phyloP scores from a whole-genome alignment of 53 echinoderm and acorn worm genomes.

The Stichopus horrens region DNA sequence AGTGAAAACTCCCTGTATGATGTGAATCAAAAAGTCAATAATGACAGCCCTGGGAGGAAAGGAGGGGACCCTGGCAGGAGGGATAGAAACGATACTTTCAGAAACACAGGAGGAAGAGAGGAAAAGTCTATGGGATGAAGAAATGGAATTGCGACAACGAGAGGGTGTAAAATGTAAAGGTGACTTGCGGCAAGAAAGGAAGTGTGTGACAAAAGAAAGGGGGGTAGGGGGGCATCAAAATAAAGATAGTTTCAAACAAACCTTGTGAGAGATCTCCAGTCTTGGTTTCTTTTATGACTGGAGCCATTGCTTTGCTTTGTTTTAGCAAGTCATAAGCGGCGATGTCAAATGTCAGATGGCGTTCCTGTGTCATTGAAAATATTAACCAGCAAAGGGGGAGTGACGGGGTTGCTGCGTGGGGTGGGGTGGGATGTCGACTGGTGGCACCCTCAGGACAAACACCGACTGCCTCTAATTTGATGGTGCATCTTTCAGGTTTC shows the following conservation, averaged over 20 bases:
- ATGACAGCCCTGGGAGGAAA: no score
- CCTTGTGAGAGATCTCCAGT: slow-evolving; percentile 27
- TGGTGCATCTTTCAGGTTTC: slow-evolving; percentile 26
- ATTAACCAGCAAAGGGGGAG: background rate
- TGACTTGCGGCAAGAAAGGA: no score
- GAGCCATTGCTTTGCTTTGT: slow-evolving; percentile 37
- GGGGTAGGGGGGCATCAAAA: background rate
- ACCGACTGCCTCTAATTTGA: background rate
- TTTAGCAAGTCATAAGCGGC: slow-evolving; percentile 26
- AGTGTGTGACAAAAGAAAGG: no score
- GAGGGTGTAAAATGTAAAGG: no score
- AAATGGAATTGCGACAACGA: no score
- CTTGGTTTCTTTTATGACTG: slow-evolving; percentile 41
- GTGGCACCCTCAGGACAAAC: slow-evolving; percentile 29
- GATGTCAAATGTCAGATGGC: slow-evolving; percentile 42
- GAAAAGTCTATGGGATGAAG: no score
- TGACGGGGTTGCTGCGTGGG: background rate
- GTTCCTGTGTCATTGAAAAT: slow-evolving; percentile 42
- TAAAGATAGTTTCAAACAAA: background rate
- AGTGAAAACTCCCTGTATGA: no score
- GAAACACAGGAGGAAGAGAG: no score
- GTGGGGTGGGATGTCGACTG: background rate
- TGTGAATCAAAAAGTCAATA: no score
- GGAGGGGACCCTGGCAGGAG: no score
- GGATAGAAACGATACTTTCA: no score